These are phyloP conservation scores for Apocrypta bakeri DNA, from an alignment of 1,140 invertebrate species.

Conservation along the genomic window DNA sequence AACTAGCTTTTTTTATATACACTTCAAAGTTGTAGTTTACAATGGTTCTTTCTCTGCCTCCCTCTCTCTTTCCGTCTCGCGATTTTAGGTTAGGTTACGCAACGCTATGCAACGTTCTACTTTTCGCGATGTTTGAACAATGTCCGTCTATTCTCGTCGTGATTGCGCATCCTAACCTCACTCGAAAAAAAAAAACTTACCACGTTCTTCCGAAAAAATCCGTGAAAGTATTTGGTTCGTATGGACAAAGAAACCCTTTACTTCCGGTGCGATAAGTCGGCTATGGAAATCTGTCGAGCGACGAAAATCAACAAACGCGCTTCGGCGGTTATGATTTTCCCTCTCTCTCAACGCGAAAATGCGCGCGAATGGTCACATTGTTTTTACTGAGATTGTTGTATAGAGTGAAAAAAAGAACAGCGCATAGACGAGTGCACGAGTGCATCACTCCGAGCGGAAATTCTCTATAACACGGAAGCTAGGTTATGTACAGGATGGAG, in stretches of 20 bases:
- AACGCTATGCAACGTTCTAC: neutral
- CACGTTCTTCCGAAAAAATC: neutral
- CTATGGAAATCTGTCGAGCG: neutral
- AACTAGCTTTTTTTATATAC: constrained; percentile 17
- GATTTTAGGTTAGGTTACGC: constrained; percentile 23
- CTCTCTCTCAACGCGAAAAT: neutral
- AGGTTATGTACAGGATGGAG: neutral
- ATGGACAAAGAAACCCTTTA: neutral
- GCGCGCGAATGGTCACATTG: neutral
- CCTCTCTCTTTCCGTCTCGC: too few relatives aligned
- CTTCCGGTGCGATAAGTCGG: neutral
- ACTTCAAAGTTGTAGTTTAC: too few relatives aligned
- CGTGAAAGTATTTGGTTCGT: neutral
- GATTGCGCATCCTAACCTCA: neutral
- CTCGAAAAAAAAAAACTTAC: neutral
- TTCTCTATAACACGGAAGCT: neutral
- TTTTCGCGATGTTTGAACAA: neutral
- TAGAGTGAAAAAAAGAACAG: neutral
- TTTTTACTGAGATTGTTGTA: neutral
- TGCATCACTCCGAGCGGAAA: neutral
- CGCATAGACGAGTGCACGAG: neutral
- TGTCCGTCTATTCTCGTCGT: neutral
- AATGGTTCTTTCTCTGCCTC: too few relatives aligned
- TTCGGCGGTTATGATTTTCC: neutral
- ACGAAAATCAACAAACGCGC: constrained; percentile 1